A percentile compares a stretch with the other conserved stretches of the same genome.
These are phyloP conservation scores for Sylvia atricapilla DNA, from an alignment of 2,113 vertebrate species.

Conservation along the genomic window DNA sequence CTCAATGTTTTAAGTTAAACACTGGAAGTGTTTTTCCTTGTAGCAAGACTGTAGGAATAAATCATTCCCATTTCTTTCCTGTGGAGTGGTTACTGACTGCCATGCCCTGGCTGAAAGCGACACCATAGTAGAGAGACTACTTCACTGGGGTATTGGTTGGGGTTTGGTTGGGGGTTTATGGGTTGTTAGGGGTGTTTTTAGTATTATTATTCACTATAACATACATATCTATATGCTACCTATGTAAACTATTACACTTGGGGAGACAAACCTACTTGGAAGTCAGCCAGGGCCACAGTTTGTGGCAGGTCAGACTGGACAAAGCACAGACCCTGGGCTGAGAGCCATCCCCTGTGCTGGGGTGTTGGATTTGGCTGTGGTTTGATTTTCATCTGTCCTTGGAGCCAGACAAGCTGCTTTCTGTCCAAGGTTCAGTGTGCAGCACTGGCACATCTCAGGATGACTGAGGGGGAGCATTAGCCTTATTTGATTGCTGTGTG, in stretches of 20 bases:
- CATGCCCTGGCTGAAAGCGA: background rate
- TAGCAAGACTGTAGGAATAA: background rate
- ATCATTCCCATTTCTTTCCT: background rate
- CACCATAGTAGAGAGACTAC: background rate
- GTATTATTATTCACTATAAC: too few species aligned
- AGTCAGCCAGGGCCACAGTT: background rate
- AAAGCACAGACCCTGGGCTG: background rate
- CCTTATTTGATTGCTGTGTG: too few species aligned
- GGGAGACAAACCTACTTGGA: background rate
- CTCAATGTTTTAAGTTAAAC: background rate
- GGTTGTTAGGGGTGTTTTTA: background rate
- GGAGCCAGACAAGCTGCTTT: background rate
- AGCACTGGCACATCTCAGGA: background rate
- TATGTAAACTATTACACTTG: background rate
- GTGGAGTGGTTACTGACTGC: background rate
- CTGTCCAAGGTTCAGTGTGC: background rate
- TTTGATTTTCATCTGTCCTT: background rate
- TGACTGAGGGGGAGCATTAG: background rate
- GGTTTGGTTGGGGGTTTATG: rapidly evolving
- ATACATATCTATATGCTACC: background rate
- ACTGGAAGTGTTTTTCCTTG: background rate
- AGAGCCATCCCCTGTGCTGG: background rate
- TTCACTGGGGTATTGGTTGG: background rate
- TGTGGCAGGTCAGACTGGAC: background rate
- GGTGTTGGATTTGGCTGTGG: background rate